A percentile compares a stretch with the other conserved stretches of the same genome.
Evolutionary conservation across 2,113 vertebrate genomes (phyloP).

Genomic region (Corythornis madagascariensis): DNA sequence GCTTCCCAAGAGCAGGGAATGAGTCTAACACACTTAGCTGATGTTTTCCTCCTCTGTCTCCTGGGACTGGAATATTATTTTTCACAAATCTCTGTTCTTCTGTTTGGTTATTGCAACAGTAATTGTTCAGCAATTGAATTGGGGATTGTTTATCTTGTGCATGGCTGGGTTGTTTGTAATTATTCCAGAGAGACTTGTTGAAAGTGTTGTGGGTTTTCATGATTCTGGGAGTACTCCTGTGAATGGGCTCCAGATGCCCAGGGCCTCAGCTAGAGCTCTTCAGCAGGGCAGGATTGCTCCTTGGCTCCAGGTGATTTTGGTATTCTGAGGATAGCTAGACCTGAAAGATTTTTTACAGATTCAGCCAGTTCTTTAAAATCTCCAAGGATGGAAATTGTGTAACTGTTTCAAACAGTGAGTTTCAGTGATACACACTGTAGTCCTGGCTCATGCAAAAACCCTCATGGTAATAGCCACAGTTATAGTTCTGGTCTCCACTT

Average conservation of each 20-base stretch:
- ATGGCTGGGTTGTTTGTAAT: neutral
- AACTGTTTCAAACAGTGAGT: neutral
- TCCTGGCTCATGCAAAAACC: neutral
- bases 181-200: neutral
- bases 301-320: neutral
- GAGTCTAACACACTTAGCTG: neutral
- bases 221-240: neutral
- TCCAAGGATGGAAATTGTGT: neutral
- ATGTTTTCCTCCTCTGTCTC: neutral
- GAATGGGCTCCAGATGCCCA: neutral
- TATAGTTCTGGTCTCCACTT: neutral
- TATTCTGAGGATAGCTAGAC: neutral
- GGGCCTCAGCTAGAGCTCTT: neutral
- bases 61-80: neutral
- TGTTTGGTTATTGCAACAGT: neutral
- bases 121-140: conserved; percentile 22
- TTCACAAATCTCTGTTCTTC: conserved; percentile 13
- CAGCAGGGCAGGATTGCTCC: neutral
- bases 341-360: neutral
- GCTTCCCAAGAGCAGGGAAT: neutral
- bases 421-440: neutral
- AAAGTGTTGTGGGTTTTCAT: neutral
- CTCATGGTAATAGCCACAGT: neutral
- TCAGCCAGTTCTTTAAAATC: neutral
- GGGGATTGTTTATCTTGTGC: neutral